Conservation (phyloP, 2,797 vertebrate species). For the Sebastes nivosus region DNA sequence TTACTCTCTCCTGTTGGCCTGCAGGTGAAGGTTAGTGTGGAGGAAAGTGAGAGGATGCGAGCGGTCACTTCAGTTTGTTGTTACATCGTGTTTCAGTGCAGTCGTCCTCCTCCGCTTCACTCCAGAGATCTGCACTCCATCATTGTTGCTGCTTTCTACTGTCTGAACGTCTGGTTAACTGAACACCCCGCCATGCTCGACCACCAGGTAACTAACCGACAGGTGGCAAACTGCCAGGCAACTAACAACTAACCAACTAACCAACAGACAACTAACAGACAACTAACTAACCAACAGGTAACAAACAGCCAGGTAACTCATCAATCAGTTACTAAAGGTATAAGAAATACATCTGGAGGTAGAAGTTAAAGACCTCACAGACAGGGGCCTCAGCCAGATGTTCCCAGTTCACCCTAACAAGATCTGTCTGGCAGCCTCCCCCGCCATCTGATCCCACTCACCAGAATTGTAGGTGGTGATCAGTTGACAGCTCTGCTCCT, state of each 20-base stretch:
- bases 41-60: slow-evolving; percentile 84
- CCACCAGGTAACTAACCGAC: slow-evolving; percentile 38
- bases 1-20: background rate
- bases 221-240: background rate
- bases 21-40: slow-evolving; percentile 88
- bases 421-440: too few relatives aligned
- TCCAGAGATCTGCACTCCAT: slow-evolving; percentile 95
- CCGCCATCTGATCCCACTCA: too few relatives aligned
- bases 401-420: too few relatives aligned
- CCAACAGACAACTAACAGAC: background rate
- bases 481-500: background rate
- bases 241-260: background rate
- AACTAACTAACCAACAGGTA: background rate
- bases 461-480: too few relatives aligned
- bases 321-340: too few relatives aligned
- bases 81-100: slow-evolving; percentile 93
- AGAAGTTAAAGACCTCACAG: too few relatives aligned
- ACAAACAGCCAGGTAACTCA: background rate
- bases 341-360: too few relatives aligned
- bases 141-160: slow-evolving; percentile 94
- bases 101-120: slow-evolving; percentile 91
- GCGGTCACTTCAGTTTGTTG: slow-evolving; percentile 88
- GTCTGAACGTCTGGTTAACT: slow-evolving; percentile 92
- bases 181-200: slow-evolving; percentile 90
- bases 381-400: too few relatives aligned